These are phyloP conservation scores for Parnassius glacialis DNA, from an alignment of 2,888 invertebrate species.

Conservation along the genomic window DNA sequence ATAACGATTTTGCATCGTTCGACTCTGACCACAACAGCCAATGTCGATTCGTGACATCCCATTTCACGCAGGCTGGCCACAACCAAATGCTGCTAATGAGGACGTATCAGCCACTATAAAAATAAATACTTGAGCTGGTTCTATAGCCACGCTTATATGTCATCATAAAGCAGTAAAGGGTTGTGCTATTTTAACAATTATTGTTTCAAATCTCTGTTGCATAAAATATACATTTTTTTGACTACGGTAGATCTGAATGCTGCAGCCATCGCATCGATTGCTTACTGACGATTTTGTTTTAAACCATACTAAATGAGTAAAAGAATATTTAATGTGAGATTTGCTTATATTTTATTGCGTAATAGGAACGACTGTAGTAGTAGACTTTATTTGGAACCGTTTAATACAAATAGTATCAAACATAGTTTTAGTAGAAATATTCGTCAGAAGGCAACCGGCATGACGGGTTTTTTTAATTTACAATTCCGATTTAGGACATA, in stretches of 20 bases:
- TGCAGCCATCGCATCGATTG: slow-evolving; percentile 24
- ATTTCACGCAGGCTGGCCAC: slow-evolving; percentile 43
- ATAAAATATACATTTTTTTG: slow-evolving; percentile 4
- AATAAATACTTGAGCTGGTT: slow-evolving; percentile 22
- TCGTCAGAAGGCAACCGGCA: slow-evolving; percentile 55
- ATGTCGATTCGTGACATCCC: slow-evolving; percentile 38
- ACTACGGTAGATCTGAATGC: background rate
- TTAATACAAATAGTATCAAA: background rate
- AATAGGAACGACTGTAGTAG: slow-evolving; percentile 60
- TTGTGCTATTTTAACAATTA: slow-evolving; percentile 43
- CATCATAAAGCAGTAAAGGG: slow-evolving; percentile 55
- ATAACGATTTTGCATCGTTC: slow-evolving; percentile 17
- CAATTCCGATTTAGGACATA: slow-evolving; percentile 63
- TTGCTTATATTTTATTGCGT: slow-evolving; percentile 59
- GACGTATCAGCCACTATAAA: slow-evolving; percentile 34
- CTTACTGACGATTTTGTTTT: slow-evolving; percentile 44
- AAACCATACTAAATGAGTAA: slow-evolving; percentile 9
- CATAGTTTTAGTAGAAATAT: background rate
- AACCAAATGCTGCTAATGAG: slow-evolving; percentile 58
- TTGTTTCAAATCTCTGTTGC: slow-evolving; percentile 44
- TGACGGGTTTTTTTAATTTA: slow-evolving; percentile 38
- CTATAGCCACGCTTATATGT: slow-evolving; percentile 36
- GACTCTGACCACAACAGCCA: slow-evolving; percentile 39
- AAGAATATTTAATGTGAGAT: slow-evolving; percentile 46
- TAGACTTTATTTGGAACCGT: slow-evolving; percentile 7